These are phyloP conservation scores for Pachypanchax playfairii DNA, from an alignment of 2,113 vertebrate genomes.

Conservation along the genomic window DNA sequence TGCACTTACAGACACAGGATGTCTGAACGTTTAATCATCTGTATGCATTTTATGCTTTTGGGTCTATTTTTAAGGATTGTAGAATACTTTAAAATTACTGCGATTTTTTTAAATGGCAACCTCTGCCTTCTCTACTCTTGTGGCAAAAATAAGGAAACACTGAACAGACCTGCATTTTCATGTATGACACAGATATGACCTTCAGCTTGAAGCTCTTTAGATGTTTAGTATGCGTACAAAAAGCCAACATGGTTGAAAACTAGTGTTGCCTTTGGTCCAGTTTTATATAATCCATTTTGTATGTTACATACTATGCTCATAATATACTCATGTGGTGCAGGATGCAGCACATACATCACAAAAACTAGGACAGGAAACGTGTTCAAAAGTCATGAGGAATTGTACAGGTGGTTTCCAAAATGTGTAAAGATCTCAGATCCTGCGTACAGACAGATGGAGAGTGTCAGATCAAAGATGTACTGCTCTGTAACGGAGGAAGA, in stretches of 20 bases:
- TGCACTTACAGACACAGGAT: background rate
- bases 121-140: background rate
- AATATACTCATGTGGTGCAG: background rate
- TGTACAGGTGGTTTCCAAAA: background rate
- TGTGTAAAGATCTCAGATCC: background rate
- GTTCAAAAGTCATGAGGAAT: slow-evolving; percentile 4
- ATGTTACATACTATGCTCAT: slow-evolving; percentile 28
- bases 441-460: background rate
- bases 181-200: background rate
- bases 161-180: background rate
- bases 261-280: background rate
- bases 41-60: background rate
- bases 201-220: background rate
- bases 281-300: background rate
- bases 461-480: background rate
- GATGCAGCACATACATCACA: too few species aligned
- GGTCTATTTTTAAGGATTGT: background rate
- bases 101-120: background rate
- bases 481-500: background rate
- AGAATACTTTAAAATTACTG: background rate
- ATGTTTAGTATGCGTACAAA: background rate
- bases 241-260: background rate
- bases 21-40: too few species aligned
- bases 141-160: background rate
- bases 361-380: background rate